Base-by-base conservation (phyloP, 2,888 invertebrate genomes). In the Lasius platythorax region DNA sequence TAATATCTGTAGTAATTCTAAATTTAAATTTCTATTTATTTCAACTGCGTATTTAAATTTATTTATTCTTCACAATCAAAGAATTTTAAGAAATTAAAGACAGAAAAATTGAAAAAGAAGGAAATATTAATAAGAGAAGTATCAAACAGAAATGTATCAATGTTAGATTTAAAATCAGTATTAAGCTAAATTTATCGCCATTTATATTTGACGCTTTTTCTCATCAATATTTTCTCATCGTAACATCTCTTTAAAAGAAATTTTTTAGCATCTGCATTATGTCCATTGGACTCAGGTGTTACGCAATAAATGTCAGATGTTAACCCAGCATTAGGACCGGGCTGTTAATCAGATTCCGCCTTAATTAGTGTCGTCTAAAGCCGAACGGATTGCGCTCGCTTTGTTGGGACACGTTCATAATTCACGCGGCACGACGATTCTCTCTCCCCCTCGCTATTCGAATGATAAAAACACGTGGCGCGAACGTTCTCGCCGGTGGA, bases 281-380 rank as follows among this genome's bases (percentile, higher is more conserved):
- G 30, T 56, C 28, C 56, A 40, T 58, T 56, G 30, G 40, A 56
- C 56, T 40, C 70, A 78, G 68, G 53, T 78, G 68, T 78, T 68
- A 68, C 40, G 43, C 68, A 68, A 78, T 78, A 78, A 78, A 68
- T 78, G 78, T 68, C 70, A 68, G n/a, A 78, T 56, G 56, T 58
- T 68, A 78, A 78, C 40, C 56, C 78, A 18, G 76, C 30, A 40
- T 67, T 78, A 78, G 37, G 56, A 8, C 4, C 53, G 28, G n/a
- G 68, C 68, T 78, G 56, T 78, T 78, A 78, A 78, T 78, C 78
- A 78, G 28, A 78, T 53, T n/a, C 23, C 70, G 68, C 61, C 78
- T 74, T 72, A 68, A 79, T 87, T 82, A 74, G 75, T 67, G 67
- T 70, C 72, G 83, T 33, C 78, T 83, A 87, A 84, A 83, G 87